phyloP scores from a whole-genome alignment of 2,888 invertebrate genomes.

The Euplagia quadripunctaria region DNA sequence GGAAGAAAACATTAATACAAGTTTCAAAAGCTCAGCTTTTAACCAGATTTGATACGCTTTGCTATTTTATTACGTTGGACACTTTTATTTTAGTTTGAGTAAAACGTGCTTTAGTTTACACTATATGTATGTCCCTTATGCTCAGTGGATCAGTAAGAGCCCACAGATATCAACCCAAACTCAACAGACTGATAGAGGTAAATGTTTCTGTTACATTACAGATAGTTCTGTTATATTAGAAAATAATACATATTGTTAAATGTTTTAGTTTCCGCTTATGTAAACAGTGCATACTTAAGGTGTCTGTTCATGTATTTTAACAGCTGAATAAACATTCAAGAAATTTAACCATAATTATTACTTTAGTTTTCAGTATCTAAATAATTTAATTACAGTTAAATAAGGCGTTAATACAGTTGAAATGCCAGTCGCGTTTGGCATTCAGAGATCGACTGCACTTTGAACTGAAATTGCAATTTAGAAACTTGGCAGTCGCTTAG shows the following conservation, averaged over 20 bases:
- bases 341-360: neutral
- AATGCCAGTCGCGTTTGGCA: slow-evolving; percentile 19
- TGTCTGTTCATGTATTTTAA: neutral
- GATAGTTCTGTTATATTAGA: slow-evolving; percentile 6
- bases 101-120: neutral
- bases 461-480: slow-evolving; percentile 43
- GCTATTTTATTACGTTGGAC: slow-evolving; percentile 22
- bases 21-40: slow-evolving; percentile 57
- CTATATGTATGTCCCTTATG: neutral
- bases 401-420: neutral
- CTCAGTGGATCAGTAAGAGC: neutral
- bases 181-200: slow-evolving; percentile 49
- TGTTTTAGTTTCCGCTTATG: neutral
- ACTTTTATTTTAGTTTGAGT: slow-evolving; percentile 6
- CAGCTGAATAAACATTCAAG: neutral
- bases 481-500: slow-evolving; percentile 46
- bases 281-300: neutral
- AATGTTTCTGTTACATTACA: slow-evolving; percentile 35
- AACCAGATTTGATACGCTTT: slow-evolving; percentile 42
- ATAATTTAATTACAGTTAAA: neutral
- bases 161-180: slow-evolving; percentile 32
- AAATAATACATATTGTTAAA: no score
- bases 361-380: neutral
- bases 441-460: slow-evolving; percentile 23
- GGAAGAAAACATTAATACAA: slow-evolving; percentile 42